Conservation (phyloP, 2,113 vertebrate genomes). For the Nannobrachium achirus region DNA sequence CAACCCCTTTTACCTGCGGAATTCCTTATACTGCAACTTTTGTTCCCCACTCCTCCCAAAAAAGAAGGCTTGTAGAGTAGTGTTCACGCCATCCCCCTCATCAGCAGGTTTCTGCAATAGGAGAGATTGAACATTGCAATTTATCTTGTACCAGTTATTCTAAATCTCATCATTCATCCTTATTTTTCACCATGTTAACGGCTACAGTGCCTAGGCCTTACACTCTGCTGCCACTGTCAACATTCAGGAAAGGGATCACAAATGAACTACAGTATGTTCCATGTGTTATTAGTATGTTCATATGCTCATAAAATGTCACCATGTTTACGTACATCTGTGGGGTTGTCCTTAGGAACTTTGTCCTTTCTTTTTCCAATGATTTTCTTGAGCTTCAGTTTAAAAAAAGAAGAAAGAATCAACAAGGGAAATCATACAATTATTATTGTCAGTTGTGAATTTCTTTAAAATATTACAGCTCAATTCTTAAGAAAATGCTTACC, state of each 20-base stretch:
- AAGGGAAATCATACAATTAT: neutral
- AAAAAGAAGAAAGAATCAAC: neutral
- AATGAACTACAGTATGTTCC: too few relatives aligned
- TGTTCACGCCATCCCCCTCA: constrained; percentile 77
- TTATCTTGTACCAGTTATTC: too few relatives aligned
- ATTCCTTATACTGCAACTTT: constrained; percentile 90
- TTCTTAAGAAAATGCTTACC: neutral
- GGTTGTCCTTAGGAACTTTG: constrained; percentile 54
- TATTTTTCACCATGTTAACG: too few relatives aligned
- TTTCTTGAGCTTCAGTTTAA: constrained; percentile 86
- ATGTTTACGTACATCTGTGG: constrained; percentile 60
- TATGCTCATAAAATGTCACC: neutral
- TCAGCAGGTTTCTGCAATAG: constrained; percentile 45
- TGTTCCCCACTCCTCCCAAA: constrained; percentile 89
- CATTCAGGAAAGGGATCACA: too few relatives aligned
- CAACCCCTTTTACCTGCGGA: constrained; percentile 81
- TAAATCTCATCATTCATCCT: too few relatives aligned
- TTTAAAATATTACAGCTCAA: neutral
- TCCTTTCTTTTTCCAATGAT: constrained; percentile 88
- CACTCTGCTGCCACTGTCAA: too few relatives aligned
- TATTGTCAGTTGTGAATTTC: neutral
- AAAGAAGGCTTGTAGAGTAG: constrained; percentile 90
- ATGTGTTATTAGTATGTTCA: neutral
- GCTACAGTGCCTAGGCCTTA: too few relatives aligned
- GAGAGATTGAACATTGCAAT: neutral